Conservation (phyloP, 2,797 vertebrate genomes). For the Nannoperca obscura region DNA sequence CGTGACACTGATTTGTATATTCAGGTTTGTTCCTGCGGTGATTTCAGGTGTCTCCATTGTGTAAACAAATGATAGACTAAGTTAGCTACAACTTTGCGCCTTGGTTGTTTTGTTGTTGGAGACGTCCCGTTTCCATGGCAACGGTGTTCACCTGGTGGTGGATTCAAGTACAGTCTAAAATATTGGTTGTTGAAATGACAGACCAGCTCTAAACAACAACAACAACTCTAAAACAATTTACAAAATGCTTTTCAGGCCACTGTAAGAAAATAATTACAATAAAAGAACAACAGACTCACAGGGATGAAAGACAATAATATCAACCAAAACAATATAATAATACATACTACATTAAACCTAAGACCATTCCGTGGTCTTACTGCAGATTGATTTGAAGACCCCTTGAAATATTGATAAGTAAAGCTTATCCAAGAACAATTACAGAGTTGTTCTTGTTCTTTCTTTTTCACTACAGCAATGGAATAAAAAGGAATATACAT, state of each 20-base stretch:
- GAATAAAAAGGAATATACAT: neutral
- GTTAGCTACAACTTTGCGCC: no score
- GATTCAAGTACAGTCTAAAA: conserved; percentile 17
- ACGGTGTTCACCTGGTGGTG: neutral
- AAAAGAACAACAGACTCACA: neutral
- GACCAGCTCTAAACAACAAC: no score
- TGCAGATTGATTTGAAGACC: neutral
- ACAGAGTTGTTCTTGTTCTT: no score
- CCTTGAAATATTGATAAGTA: neutral
- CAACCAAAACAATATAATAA: neutral
- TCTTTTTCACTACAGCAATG: neutral
- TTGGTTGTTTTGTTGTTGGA: fast-evolving
- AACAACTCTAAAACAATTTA: neutral
- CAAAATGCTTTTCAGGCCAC: neutral
- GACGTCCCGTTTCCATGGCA: conserved; percentile 19
- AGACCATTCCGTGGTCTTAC: no score
- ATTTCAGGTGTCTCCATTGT: conserved; percentile 37
- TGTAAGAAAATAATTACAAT: neutral
- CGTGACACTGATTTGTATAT: conserved; percentile 34
- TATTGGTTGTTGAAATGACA: fast-evolving
- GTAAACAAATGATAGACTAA: fast-evolving
- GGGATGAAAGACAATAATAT: neutral
- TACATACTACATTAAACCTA: neutral
- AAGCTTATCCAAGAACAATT: neutral
- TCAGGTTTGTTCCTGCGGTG: neutral